These are phyloP conservation scores for Cynopterus brachyotis DNA, from an alignment of 2,113 vertebrate species.

Conservation along the genomic window DNA sequence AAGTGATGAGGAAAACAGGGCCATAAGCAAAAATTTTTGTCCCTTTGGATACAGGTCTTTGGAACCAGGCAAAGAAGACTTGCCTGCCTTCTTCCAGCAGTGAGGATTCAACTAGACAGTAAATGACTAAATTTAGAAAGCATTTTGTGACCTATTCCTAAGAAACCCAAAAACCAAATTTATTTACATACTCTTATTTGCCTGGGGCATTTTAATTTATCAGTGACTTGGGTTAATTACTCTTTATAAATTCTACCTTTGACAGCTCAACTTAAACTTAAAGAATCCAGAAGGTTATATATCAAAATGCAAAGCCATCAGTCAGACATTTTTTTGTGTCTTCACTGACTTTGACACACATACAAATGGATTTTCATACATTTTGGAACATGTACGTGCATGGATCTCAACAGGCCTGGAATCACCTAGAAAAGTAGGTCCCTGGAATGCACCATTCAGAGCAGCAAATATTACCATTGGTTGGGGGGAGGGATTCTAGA, in stretches of 20 bases:
- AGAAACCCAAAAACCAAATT: background rate
- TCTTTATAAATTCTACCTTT: slow-evolving; percentile 39
- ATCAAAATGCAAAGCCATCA: background rate
- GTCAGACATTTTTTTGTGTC: background rate
- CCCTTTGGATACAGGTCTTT: background rate
- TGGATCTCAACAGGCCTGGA: background rate
- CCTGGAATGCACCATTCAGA: background rate
- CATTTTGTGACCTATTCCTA: background rate
- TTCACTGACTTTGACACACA: background rate
- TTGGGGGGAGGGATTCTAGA: background rate
- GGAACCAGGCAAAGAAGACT: background rate
- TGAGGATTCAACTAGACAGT: background rate
- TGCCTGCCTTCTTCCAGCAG: background rate
- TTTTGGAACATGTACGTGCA: background rate
- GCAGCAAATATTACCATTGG: background rate
- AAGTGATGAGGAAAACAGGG: background rate
- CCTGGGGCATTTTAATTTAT: background rate
- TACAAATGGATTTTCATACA: background rate
- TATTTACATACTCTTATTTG: background rate
- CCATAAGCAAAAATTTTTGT: background rate
- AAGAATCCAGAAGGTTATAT: slow-evolving; percentile 6
- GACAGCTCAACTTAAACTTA: slow-evolving; percentile 27
- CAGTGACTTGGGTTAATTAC: slow-evolving; percentile 2
- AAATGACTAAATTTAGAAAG: background rate
- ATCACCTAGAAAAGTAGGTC: background rate